A percentile compares a stretch with the other conserved stretches of the same genome.
phyloP scores from a whole-genome alignment of 2,888 invertebrate species.

The Parnassius smintheus region DNA sequence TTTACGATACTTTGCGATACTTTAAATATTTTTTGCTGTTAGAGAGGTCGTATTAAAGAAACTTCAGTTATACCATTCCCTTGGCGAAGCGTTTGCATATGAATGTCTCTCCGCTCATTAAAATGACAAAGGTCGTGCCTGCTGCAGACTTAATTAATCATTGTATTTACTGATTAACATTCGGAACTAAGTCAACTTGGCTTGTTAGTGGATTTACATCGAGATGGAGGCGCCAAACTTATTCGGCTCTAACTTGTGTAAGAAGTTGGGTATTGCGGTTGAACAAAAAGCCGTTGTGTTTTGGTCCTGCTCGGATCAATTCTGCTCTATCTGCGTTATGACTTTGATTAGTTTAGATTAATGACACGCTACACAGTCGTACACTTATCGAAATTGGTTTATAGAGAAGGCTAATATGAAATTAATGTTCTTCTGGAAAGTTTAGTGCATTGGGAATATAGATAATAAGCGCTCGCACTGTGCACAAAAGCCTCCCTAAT shows the following conservation, averaged over 20 bases:
- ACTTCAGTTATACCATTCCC: slow-evolving; percentile 31
- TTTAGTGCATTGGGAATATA: no score
- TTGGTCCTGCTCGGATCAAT: not conserved
- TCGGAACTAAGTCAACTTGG: slow-evolving; percentile 56
- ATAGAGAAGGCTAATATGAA: no score
- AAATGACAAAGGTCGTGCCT: slow-evolving; percentile 72
- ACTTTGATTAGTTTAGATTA: not conserved
- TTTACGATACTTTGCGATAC: no score
- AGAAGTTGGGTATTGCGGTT: slow-evolving; percentile 27
- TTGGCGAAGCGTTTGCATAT: slow-evolving; percentile 50
- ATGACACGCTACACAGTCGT: not conserved
- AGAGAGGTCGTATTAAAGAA: slow-evolving; percentile 12
- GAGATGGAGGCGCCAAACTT: slow-evolving; percentile 60
- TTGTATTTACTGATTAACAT: slow-evolving; percentile 73
- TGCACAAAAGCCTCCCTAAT: no score
- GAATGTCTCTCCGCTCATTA: slow-evolving; percentile 63
- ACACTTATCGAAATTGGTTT: no score
- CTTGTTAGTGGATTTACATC: slow-evolving; percentile 67
- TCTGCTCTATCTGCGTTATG: slow-evolving; percentile 9
- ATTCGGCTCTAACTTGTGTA: slow-evolving; percentile 37
- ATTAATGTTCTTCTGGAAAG: no score
- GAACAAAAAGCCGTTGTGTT: slow-evolving; percentile 19
- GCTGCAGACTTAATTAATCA: slow-evolving; percentile 72
- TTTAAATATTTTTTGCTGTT: not conserved
- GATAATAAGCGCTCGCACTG: no score